Conservation (phyloP, 2,113 vertebrate genomes). For the Orcinus orca region DNA sequence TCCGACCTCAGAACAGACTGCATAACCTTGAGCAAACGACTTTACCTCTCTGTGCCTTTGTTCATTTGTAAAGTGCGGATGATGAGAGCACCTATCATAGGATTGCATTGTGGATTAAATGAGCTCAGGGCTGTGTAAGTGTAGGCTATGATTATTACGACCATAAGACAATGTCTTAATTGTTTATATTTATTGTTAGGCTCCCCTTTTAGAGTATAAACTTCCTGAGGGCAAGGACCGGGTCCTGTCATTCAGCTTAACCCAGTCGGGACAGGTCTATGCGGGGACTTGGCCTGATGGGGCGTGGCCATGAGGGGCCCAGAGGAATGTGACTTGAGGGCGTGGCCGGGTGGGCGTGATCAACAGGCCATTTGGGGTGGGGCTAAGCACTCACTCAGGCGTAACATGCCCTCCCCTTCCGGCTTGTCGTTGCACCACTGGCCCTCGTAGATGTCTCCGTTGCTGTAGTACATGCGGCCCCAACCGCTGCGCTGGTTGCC, state of each 20-base stretch:
- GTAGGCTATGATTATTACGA: background rate
- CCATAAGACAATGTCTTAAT: background rate
- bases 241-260: too few relatives aligned
- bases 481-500: constrained; percentile 85
- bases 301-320: accelerated
- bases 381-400: constrained; percentile 82
- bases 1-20: background rate
- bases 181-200: background rate
- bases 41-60: background rate
- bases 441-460: constrained; percentile 90
- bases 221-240: background rate
- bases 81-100: background rate
- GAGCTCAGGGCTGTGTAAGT: background rate
- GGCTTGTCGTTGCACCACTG: constrained; percentile 87
- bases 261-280: accelerated
- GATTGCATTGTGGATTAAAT: background rate
- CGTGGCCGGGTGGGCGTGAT: accelerated
- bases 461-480: constrained; percentile 89
- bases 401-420: constrained; percentile 86
- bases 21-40: background rate
- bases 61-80: background rate
- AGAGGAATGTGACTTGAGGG: accelerated
- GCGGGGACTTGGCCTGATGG: accelerated
- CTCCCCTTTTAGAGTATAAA: background rate
- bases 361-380: background rate